phyloP scores from a whole-genome alignment of 2,113 vertebrate species.

The Indicator indicator region DNA sequence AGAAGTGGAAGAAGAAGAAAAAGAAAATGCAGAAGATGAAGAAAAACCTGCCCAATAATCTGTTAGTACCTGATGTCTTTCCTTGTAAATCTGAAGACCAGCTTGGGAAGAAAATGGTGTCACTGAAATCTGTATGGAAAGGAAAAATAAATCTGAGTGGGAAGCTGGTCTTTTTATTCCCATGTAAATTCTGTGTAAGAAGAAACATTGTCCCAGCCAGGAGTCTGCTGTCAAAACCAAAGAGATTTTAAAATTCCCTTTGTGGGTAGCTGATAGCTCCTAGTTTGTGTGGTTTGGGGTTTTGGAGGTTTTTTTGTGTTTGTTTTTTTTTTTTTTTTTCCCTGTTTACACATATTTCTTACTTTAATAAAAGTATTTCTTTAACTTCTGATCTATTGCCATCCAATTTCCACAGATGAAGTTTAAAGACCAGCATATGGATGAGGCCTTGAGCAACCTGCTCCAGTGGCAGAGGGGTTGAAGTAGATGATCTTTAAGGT shows the following conservation, averaged over 20 bases:
- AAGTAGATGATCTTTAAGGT: no score
- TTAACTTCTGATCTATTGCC: not conserved
- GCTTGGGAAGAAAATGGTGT: not conserved
- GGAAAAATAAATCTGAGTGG: not conserved
- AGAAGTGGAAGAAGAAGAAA: not conserved
- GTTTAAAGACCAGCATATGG: accelerated
- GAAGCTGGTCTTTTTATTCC: not conserved
- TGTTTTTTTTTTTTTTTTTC: not conserved
- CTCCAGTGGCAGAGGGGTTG: no score
- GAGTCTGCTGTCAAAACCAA: not conserved
- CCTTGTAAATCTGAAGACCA: not conserved
- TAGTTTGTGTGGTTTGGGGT: not conserved
- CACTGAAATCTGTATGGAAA: not conserved
- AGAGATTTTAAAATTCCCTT: not conserved
- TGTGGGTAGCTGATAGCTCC: not conserved
- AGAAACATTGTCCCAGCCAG: not conserved
- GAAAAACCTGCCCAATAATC: not conserved
- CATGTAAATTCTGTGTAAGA: not conserved
- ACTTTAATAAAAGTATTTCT: not conserved
- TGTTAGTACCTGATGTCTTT: not conserved
- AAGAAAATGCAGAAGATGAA: not conserved
- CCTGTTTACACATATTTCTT: not conserved
- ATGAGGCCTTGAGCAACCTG: no score
- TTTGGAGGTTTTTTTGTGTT: not conserved
- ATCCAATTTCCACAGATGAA: not conserved